A percentile compares a stretch with the other conserved stretches of the same genome.
phyloP scores from a whole-genome alignment of 1,140 invertebrate genomes.

The Tetraneura akinire region DNA sequence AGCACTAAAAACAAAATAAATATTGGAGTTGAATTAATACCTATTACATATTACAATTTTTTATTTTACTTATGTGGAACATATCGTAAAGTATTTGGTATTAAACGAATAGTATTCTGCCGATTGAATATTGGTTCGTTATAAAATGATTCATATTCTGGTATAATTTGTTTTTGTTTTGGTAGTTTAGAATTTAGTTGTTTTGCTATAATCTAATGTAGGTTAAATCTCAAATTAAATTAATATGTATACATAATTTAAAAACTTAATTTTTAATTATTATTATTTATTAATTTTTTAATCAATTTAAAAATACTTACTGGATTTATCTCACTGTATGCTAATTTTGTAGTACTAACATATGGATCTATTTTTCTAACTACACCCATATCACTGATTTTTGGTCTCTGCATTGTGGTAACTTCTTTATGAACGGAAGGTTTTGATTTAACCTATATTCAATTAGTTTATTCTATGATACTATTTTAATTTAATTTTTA shows the following conservation, averaged over 20 bases:
- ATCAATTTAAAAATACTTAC: not conserved
- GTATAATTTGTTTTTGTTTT: not conserved
- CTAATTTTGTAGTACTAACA: slow-evolving; percentile 30
- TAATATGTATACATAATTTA: not conserved
- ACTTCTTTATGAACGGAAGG: not conserved
- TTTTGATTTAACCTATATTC: not conserved
- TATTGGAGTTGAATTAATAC: not conserved
- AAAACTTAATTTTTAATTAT: too few species aligned
- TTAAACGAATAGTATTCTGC: slow-evolving; percentile 10
- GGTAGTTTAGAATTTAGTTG: not conserved
- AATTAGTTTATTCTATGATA: not conserved
- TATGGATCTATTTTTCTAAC: slow-evolving; percentile 32
- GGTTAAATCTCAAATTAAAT: not conserved
- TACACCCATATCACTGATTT: not conserved
- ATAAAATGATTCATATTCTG: slow-evolving; percentile 15
- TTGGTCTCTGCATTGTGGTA: not conserved
- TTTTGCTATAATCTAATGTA: not conserved
- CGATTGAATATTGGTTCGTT: slow-evolving; percentile 35
- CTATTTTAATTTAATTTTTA: not conserved
- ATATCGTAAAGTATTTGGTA: slow-evolving; percentile 12
- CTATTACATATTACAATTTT: not conserved
- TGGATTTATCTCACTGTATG: slow-evolving; percentile 25
- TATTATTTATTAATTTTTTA: not conserved
- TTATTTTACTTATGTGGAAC: slow-evolving; percentile 39
- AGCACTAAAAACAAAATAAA: not conserved